A percentile compares a stretch with the other conserved stretches of the same genome.
Conservation (phyloP, 1,140 invertebrate species). For the Drosophila pseudoobscura region DNA sequence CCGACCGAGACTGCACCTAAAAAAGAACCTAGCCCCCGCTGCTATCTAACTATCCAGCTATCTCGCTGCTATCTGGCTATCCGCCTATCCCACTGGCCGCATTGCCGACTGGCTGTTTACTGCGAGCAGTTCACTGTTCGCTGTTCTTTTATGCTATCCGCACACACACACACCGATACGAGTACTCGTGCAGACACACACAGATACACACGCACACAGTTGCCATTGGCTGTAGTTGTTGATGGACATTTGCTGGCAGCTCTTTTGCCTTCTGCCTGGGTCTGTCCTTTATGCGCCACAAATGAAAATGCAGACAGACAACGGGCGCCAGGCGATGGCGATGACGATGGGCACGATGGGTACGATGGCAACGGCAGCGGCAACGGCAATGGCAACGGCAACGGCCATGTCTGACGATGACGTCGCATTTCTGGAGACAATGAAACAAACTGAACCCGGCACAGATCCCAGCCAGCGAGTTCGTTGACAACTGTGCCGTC, state of each 20-base stretch:
- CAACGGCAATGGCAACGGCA: slow-evolving; percentile 22
- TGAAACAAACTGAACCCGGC: slow-evolving; percentile 67
- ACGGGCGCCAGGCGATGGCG: slow-evolving; percentile 68
- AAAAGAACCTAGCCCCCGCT: slow-evolving; percentile 12
- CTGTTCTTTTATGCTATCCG: slow-evolving; percentile 56
- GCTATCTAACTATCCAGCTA: too few relatives aligned
- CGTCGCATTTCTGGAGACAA: slow-evolving; percentile 78
- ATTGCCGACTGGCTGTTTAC: slow-evolving; percentile 17
- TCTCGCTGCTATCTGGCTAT: not conserved
- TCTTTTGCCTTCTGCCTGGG: slow-evolving; percentile 62
- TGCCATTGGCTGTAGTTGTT: slow-evolving; percentile 62
- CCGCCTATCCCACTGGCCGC: slow-evolving; percentile 34
- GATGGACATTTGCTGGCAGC: slow-evolving; percentile 80
- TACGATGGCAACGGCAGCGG: not conserved
- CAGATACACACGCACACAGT: slow-evolving; percentile 25
- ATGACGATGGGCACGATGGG: slow-evolving; percentile 15
- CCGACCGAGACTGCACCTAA: slow-evolving; percentile 22
- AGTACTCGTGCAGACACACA: slow-evolving; percentile 1
- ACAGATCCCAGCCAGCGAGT: slow-evolving; percentile 55
- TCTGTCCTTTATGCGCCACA: slow-evolving; percentile 76
- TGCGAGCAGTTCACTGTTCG: slow-evolving; percentile 16
- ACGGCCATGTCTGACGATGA: slow-evolving; percentile 69
- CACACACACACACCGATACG: slow-evolving; percentile 12
- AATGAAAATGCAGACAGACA: slow-evolving; percentile 81
- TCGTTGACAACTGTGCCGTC: slow-evolving; percentile 65